Evolutionary conservation across 2,113 vertebrate genomes (phyloP).

Genomic region (Rattus rattus): DNA sequence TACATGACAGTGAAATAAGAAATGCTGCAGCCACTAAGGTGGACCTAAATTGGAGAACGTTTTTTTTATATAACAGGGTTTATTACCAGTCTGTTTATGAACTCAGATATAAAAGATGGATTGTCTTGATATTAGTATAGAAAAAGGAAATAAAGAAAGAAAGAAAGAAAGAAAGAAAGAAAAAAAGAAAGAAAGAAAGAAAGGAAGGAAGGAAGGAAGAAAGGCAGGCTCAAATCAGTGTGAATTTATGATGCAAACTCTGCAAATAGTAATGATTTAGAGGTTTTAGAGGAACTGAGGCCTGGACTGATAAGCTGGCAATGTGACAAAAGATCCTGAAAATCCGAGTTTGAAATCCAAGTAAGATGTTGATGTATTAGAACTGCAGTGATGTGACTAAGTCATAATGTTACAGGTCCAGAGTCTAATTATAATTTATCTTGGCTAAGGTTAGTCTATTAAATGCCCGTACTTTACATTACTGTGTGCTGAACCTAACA

Average conservation of each 20-base stretch:
- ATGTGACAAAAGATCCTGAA: not conserved
- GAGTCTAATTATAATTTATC: not conserved
- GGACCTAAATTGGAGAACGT: not conserved
- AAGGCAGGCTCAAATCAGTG: not conserved
- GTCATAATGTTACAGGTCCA: not conserved
- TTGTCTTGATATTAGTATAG: not conserved
- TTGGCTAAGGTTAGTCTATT: not conserved
- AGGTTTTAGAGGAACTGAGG: not conserved
- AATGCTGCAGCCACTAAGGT: accelerated
- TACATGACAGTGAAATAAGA: not conserved
- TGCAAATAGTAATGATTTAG: not conserved
- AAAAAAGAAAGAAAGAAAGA: accelerated
- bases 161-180: no score
- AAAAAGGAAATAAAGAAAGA: not conserved
- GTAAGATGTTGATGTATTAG: not conserved
- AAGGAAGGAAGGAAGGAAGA: not conserved
- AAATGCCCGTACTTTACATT: not conserved
- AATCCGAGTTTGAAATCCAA: not conserved
- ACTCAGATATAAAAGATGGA: not conserved
- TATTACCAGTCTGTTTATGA: not conserved
- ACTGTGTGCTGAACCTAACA: not conserved
- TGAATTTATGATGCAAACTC: not conserved
- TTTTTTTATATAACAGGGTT: accelerated
- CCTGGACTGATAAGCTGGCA: not conserved
- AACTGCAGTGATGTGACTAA: not conserved